These are phyloP conservation scores for Elegia similella DNA, from an alignment of 2,888 invertebrate species.

Conservation along the genomic window DNA sequence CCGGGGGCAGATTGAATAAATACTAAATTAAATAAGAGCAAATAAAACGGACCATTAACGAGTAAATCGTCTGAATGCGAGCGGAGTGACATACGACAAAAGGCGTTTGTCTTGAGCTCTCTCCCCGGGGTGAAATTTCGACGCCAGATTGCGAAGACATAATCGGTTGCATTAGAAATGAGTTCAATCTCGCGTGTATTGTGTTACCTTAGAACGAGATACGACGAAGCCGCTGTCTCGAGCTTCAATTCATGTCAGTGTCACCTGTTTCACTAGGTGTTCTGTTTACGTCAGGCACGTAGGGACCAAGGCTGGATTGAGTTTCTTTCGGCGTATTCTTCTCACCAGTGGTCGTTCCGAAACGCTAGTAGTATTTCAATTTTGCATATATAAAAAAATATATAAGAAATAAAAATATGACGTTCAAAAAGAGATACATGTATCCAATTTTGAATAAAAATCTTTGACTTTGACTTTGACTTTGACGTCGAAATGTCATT, in stretches of 20 bases:
- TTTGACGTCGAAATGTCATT: background rate
- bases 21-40: slow-evolving; percentile 81
- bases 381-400: too few species aligned
- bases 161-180: slow-evolving; percentile 56
- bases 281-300: slow-evolving; percentile 6
- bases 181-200: slow-evolving; percentile 39
- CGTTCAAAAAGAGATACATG: too few species aligned
- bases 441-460: too few species aligned
- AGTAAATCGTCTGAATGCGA: slow-evolving; percentile 69
- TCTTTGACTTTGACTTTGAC: too few species aligned
- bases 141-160: slow-evolving; percentile 45
- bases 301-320: too few species aligned
- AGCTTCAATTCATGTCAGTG: slow-evolving; percentile 18
- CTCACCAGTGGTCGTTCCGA: too few species aligned
- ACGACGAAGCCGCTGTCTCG: slow-evolving; percentile 17
- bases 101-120: slow-evolving; percentile 34
- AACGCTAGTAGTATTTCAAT: too few species aligned
- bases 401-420: too few species aligned
- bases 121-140: slow-evolving; percentile 43
- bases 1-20: slow-evolving; percentile 79
- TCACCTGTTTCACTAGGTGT: slow-evolving; percentile 8
- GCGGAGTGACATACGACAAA: slow-evolving; percentile 65
- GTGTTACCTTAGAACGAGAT: slow-evolving; percentile 25
- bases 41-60: slow-evolving; percentile 76
- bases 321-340: too few species aligned